A percentile compares a stretch with the other conserved stretches of the same genome.
Conservation (phyloP, 1,140 invertebrate species). For the Calosoma granatense region DNA sequence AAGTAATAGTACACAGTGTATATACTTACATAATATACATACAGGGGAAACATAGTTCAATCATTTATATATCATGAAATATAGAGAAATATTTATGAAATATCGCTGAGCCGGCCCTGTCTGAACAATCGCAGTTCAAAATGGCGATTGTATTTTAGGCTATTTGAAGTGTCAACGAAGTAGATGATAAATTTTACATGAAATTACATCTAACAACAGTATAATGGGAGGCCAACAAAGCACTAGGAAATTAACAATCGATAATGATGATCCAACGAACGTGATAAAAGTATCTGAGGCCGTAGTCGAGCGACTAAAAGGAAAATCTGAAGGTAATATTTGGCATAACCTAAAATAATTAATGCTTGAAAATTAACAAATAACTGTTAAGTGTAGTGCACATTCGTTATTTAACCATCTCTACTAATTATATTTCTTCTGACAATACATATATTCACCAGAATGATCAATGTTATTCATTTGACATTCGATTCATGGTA, state of each 20-base stretch:
- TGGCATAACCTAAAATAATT: slow-evolving; percentile 19
- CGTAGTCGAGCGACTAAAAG: slow-evolving; percentile 29
- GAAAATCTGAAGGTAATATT: slow-evolving; percentile 26
- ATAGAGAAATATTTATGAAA: not conserved
- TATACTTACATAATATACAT: too few relatives aligned
- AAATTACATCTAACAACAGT: slow-evolving; percentile 3
- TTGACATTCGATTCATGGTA: too few relatives aligned
- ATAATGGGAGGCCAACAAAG: slow-evolving; percentile 30
- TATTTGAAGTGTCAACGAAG: not conserved
- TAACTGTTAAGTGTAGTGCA: too few relatives aligned
- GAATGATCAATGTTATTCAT: too few relatives aligned
- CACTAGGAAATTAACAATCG: slow-evolving; percentile 33
- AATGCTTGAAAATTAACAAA: slow-evolving; percentile 2
- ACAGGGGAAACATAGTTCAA: too few relatives aligned
- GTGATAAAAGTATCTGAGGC: slow-evolving; percentile 34
- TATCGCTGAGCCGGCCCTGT: not conserved
- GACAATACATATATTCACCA: too few relatives aligned
- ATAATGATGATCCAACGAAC: slow-evolving; percentile 32
- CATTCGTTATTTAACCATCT: too few relatives aligned
- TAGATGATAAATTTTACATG: not conserved
- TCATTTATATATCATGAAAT: too few relatives aligned
- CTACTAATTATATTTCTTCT: too few relatives aligned
- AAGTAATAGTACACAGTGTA: too few relatives aligned
- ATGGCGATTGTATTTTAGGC: not conserved
- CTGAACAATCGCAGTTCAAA: not conserved